Base-by-base conservation (phyloP, 2,113 vertebrate species). In the Prunella himalayana region DNA sequence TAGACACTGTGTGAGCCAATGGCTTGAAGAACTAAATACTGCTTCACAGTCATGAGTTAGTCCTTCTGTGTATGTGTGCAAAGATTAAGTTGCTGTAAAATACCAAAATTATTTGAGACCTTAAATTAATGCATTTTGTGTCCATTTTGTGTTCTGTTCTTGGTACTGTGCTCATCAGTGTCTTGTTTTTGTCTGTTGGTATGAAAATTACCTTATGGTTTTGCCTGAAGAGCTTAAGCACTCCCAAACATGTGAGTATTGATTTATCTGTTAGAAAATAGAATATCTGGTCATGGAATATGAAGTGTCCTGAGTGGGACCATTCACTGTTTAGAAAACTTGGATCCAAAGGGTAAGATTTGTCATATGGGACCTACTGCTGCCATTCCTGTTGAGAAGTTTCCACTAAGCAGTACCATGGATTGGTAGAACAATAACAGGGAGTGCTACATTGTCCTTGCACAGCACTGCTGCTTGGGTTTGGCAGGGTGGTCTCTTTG, bases 361-460 rank as follows among this genome's bases (percentile, higher is more conserved):
- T 63, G 30, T 53, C 0, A 0, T 53, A 4, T 14, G 44, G 24
- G 31, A 39, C 13, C 30, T 42, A 23, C 25, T 50, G 61, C 15
- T 92, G 51, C 56, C 1, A 0, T 77, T 92, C 14, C 27, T 15
- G 1, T 20, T 72, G 49, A 50, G 75, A 66, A 59, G 47, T 23
- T 82, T 47, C 44, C 5, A 5, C 28, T n/a, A 66, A 53, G 28
- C 31, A 41, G 30, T 30, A 31, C 25, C 25, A 13, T 30, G 31
- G 25, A 22, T 11, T 66, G 14, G 30, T 49, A 53, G 57, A 14
- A 30, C 18, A 10, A 0, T 49, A 50, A 9, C 16, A 25, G 0
- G 2, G 51, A 56, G 9, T 7, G 7, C 18, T 2, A 0, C 5
- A 13, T 39, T 69, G 18, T 33, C 44, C 50, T 53, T 19, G 37